These are phyloP conservation scores for Drosophila anceps DNA, from an alignment of 2,888 invertebrate species.

Conservation along the genomic window DNA sequence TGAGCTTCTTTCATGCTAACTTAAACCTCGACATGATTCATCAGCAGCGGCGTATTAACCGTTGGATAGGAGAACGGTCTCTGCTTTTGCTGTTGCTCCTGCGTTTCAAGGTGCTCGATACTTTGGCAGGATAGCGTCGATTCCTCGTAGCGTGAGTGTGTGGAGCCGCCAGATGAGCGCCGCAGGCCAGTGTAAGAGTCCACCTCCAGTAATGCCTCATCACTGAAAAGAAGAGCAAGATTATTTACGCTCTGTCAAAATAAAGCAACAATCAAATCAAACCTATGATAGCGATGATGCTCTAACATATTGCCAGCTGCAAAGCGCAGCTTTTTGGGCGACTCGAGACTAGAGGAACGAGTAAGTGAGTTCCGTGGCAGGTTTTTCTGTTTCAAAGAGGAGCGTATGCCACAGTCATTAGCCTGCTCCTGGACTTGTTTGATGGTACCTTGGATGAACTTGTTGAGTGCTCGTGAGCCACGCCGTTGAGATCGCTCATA, in stretches of 20 bases:
- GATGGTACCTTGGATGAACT: conserved; percentile 84
- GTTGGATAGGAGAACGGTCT: conserved; percentile 83
- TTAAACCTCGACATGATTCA: conserved; percentile 83
- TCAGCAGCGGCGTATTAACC: conserved; percentile 83
- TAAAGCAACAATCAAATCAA: neutral
- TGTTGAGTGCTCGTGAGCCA: conserved; percentile 84
- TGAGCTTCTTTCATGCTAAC: conserved; percentile 46
- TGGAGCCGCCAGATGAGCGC: conserved; percentile 83
- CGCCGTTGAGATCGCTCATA: conserved; percentile 86
- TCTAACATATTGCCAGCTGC: conserved; percentile 89
- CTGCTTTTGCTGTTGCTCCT: conserved; percentile 66
- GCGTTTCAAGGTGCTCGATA: conserved; percentile 73
- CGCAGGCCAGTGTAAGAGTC: conserved; percentile 82
- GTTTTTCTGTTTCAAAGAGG: conserved; percentile 90
- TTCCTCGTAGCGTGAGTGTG: conserved; percentile 83
- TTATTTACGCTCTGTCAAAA: neutral
- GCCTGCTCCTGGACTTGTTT: conserved; percentile 75
- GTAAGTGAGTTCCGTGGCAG: conserved; percentile 87
- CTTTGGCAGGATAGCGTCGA: conserved; percentile 83
- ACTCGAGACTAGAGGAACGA: conserved; percentile 93
- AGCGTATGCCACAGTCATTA: conserved; percentile 86
- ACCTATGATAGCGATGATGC: conserved; percentile 85
- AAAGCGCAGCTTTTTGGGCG: conserved; percentile 93
- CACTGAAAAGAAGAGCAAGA: conserved; percentile 62
- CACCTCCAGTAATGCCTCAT: conserved; percentile 85